These are phyloP conservation scores for Channa maculata DNA, from an alignment of 2,113 vertebrate species.

Conservation along the genomic window DNA sequence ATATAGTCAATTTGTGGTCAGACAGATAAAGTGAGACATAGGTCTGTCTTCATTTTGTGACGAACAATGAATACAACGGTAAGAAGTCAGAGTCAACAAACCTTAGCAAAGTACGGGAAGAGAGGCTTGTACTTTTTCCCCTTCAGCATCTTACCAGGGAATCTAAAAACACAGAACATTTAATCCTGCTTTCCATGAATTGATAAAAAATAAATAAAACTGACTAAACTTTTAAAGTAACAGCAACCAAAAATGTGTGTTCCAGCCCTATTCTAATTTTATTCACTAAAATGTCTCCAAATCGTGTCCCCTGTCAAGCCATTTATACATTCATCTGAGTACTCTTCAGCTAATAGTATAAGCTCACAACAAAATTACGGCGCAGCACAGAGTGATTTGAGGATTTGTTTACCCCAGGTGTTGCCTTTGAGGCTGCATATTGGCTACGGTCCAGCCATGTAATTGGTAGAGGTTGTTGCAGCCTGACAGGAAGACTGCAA, in stretches of 20 bases:
- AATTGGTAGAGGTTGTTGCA: too few relatives aligned
- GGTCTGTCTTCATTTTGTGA: slow-evolving; percentile 6
- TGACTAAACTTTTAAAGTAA: background rate
- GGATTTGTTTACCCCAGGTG: too few relatives aligned
- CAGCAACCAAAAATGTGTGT: background rate
- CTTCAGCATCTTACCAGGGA: slow-evolving; percentile 91
- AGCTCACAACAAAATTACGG: too few relatives aligned
- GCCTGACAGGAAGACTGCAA: too few relatives aligned
- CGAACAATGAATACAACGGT: slow-evolving; percentile 10
- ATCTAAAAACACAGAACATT: slow-evolving; percentile 81
- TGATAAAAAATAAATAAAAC: background rate
- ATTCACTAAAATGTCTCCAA: too few relatives aligned
- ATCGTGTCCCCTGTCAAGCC: too few relatives aligned
- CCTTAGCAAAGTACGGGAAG: slow-evolving; percentile 94
- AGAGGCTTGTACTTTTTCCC: slow-evolving; percentile 95
- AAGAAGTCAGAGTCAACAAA: slow-evolving; percentile 71
- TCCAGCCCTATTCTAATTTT: too few relatives aligned
- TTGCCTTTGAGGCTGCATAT: too few relatives aligned
- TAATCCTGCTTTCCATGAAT: background rate
- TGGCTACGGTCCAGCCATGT: too few relatives aligned
- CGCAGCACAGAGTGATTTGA: too few relatives aligned
- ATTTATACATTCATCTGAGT: too few relatives aligned
- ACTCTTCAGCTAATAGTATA: too few relatives aligned
- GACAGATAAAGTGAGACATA: slow-evolving; percentile 30
- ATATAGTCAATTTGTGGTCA: background rate